Evolutionary conservation across 2,113 vertebrate genomes (phyloP), one percentile per base, ranked within the genome.

Genomic region (Pterocles gutturalis): DNA sequence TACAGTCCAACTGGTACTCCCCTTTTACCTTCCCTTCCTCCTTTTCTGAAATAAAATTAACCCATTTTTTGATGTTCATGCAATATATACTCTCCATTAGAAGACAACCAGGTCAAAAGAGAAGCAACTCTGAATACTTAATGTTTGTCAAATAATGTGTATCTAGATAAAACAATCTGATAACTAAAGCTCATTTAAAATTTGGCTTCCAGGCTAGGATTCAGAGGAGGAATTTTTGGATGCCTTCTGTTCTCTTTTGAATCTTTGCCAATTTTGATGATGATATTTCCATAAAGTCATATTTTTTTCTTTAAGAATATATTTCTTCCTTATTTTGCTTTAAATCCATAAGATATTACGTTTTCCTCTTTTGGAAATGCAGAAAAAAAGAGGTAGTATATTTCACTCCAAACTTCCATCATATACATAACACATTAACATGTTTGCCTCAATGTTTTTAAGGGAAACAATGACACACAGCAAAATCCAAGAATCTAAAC

Each of bases 301-400:
- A 53, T 71, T 96, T 96, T 96, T 96, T 84, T 57, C 72, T 96
- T 90, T 94, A 95, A 94, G 64, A 96, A 86, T 69, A 29, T 54
- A 48, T 49, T 73, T 89, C 80, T 76, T 85, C 24, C 24, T 13
- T 7, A 28, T 65, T 91, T 92, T 92, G 28, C 79, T 91, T 95
- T 61, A 71, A 66, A 64, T 76, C 43, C 2, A 0, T 43, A 53
- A 51, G 17, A 20, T 64, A 61, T 3, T 62, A 57, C 2, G 5
- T 31, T 72, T 93, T 82, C 9, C 11, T 58, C 33, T 71, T 94
- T 57, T 57, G 31, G 71, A 89, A 89, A 77, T 16, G 11, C 15
- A 88, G 64, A 79, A 91, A 66, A 66, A 90, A 89, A 83, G n/a
- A 55, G 24, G 25, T 49, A 57, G 77, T 1, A 4, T n/a, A 61